Evolutionary conservation across 2,113 vertebrate species (phyloP), one percentile per base, ranked within the genome.

Genomic region (Anolis sagrei): DNA sequence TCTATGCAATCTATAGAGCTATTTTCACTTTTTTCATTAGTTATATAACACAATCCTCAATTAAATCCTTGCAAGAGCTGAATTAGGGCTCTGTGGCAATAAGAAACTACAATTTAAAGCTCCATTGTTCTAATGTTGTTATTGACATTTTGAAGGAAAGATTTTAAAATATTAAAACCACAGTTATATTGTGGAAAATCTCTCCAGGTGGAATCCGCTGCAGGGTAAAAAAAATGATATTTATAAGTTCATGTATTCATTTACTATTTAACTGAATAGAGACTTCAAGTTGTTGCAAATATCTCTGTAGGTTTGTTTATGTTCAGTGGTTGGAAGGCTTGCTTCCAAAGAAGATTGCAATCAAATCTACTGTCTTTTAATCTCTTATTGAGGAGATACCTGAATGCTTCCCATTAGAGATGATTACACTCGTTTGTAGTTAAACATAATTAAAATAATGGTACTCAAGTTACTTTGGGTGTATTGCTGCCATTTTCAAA

Each of bases 371-470:
- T 48, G 7, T 82, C 70, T 92, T 89, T 89, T 87, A 92, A 89
- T 90, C 51, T 95, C 89, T 91, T 83, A 89, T 84, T 81, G 70
- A 82, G 92, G 18, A 93, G 62, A 78, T 54, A 83, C 44, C 74
- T 90, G 54, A 90, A 78, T 91, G 82, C 73, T 92, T 91, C 76
- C 88, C 94, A 89, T 82, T 93, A 89, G 90, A 93, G 90, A 73
- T 72, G 88, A 80, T 91, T 86, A 73, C 85, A 39, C 66, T 88
- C 88, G 62, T 80, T 85, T 66, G 74, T 76, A 93, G 86, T 92
- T 94, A 93, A 93, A 88, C 75, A 77, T 86, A 89, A 94, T 95
- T 91, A 91, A 89, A 89, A 87, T 85, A 78, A 90, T 84, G 75
- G 89, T 85, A 87, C 83, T 94, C 82, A 72, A 89, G 86, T 89